Conservation (phyloP, 2,888 invertebrate genomes). For the Cephus rjabovi region DNA sequence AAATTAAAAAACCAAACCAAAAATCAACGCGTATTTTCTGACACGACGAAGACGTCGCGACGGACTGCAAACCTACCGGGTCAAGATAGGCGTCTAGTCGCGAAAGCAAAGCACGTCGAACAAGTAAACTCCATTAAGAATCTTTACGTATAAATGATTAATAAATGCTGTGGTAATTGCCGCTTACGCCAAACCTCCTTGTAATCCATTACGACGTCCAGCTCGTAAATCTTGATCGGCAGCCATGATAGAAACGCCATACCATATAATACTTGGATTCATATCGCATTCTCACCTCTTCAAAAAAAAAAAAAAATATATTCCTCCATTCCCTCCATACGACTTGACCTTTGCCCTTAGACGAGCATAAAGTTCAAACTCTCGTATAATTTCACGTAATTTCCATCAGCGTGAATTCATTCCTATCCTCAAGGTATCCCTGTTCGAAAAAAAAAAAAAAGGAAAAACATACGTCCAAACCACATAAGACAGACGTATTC, state of each 20-base stretch:
- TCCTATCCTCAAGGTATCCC: not conserved
- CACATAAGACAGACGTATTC: not conserved
- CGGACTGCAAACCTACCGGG: not conserved
- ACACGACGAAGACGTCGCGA: not conserved
- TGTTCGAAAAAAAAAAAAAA: not conserved
- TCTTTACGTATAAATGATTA: slow-evolving; percentile 16
- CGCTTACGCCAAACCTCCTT: slow-evolving; percentile 7
- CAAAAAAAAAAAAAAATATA: not conserved
- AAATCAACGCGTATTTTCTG: not conserved
- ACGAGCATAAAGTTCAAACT: not conserved
- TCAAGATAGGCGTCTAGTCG: not conserved
- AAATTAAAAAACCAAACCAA: too few species aligned
- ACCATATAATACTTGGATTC: not conserved
- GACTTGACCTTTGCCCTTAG: not conserved
- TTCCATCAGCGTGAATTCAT: not conserved
- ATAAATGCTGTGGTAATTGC: slow-evolving; percentile 18
- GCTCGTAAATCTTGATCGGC: slow-evolving; percentile 25
- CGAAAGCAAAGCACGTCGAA: not conserved
- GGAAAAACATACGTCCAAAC: not conserved
- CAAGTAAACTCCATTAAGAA: slow-evolving; percentile 20
- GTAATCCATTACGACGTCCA: slow-evolving; percentile 26
- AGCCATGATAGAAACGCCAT: slow-evolving; percentile 7
- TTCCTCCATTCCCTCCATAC: not conserved
- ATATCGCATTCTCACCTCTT: slow-evolving; percentile 1
- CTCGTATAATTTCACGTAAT: not conserved